Percentiles rank a stretch among this genome's conserved stretches.
Conservation (phyloP, 1,140 invertebrate genomes). For the Calephelis virginiensis region DNA sequence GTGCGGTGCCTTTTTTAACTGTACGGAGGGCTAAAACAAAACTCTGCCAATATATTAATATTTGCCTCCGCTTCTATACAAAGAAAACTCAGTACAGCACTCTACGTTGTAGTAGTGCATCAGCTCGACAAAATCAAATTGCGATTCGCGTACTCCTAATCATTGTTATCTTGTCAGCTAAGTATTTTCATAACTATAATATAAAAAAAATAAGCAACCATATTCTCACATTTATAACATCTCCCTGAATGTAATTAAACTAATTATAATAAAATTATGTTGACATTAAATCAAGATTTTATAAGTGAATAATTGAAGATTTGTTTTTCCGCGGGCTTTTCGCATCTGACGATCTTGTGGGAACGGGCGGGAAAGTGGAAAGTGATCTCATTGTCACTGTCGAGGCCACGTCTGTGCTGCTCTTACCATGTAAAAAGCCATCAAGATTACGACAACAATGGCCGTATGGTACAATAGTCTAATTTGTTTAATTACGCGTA, state of each 20-base stretch:
- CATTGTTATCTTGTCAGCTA: no score
- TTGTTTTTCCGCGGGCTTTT: conserved; percentile 46
- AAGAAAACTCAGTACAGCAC: no score
- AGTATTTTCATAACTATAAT: no score
- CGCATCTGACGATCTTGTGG: conserved; percentile 46
- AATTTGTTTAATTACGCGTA: conserved; percentile 11
- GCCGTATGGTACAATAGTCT: background rate
- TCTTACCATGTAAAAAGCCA: conserved; percentile 36
- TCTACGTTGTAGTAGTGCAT: no score
- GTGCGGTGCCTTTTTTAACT: no score
- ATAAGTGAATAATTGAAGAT: background rate
- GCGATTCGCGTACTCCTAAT: no score
- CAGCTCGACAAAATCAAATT: no score
- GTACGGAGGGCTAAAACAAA: no score
- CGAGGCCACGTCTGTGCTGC: conserved; percentile 45
- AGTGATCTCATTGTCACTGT: conserved; percentile 65
- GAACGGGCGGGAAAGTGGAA: conserved; percentile 66
- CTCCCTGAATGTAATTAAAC: background rate
- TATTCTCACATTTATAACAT: no score
- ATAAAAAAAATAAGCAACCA: no score
- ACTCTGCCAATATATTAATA: no score
- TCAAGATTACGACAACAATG: conserved; percentile 23
- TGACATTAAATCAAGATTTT: conserved; percentile 11
- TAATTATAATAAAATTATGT: background rate
- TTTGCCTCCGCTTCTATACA: no score